phyloP scores from a whole-genome alignment of 2,113 vertebrate species.

The Takifugu flavidus region DNA sequence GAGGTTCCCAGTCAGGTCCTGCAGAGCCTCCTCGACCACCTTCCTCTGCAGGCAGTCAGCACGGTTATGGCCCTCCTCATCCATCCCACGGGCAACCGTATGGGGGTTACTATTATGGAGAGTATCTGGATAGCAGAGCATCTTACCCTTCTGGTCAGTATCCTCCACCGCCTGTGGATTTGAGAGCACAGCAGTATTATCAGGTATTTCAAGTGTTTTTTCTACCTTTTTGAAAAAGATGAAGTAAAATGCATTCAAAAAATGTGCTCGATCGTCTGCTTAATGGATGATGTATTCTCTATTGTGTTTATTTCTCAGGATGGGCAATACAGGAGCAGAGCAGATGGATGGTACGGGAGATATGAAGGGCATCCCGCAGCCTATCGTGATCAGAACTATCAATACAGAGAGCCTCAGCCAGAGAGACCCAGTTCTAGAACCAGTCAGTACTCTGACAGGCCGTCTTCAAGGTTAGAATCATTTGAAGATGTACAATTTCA shows the following conservation, averaged over 20 bases:
- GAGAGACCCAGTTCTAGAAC: constrained; percentile 84
- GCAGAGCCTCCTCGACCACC: constrained; percentile 77
- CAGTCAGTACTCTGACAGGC: constrained; percentile 91
- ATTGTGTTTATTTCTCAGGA: constrained; percentile 55
- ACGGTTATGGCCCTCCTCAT: constrained; percentile 67
- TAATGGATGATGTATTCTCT: background rate
- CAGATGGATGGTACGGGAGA: constrained; percentile 79
- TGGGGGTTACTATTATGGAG: constrained; percentile 74
- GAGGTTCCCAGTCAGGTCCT: constrained; percentile 46
- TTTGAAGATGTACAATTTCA: no score
- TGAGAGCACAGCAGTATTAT: constrained; percentile 84
- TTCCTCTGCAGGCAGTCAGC: constrained; percentile 74
- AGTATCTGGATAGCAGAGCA: constrained; percentile 74
- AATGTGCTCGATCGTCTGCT: background rate
- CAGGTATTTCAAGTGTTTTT: constrained; percentile 70
- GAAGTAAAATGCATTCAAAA: background rate
- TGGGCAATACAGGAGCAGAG: constrained; percentile 75
- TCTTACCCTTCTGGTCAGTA: constrained; percentile 76
- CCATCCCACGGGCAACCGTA: constrained; percentile 58
- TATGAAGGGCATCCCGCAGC: constrained; percentile 70
- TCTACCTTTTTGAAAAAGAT: background rate
- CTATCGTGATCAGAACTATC: constrained; percentile 77
- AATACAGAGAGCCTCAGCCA: constrained; percentile 79
- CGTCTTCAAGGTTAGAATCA: constrained; percentile 79
- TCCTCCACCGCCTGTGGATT: constrained; percentile 72